phyloP scores from a whole-genome alignment of 2,888 invertebrate genomes.

The Andrena bucephala region DNA sequence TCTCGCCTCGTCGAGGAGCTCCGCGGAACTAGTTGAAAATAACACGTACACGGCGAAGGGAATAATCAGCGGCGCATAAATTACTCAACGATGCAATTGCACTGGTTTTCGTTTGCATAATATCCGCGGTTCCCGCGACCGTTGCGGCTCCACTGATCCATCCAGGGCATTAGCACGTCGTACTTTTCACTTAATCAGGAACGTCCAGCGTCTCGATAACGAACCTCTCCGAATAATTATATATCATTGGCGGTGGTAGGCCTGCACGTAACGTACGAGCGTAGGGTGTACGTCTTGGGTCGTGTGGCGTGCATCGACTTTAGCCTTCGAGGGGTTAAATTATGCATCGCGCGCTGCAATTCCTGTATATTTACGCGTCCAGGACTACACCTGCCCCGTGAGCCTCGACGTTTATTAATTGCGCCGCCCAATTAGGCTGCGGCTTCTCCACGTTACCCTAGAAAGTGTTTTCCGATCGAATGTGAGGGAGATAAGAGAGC shows the following conservation, averaged over 20 bases:
- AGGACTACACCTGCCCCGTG: slow-evolving; percentile 59
- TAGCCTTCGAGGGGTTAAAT: slow-evolving; percentile 36
- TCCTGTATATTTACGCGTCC: slow-evolving; percentile 32
- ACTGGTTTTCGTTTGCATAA: slow-evolving; percentile 15
- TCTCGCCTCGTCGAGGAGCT: no score
- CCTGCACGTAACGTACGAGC: not conserved
- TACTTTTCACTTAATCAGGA: slow-evolving; percentile 33
- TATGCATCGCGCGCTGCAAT: slow-evolving; percentile 42
- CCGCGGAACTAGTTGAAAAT: not conserved
- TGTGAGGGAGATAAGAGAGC: not conserved
- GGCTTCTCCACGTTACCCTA: not conserved
- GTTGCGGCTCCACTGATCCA: not conserved
- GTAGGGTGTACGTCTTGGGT: slow-evolving; percentile 31
- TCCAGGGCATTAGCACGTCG: slow-evolving; percentile 17
- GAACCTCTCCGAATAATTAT: slow-evolving; percentile 37
- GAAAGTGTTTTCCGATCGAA: slow-evolving; percentile 8
- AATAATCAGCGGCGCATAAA: slow-evolving; percentile 24
- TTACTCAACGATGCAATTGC: slow-evolving; percentile 1
- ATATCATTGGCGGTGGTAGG: slow-evolving; percentile 15
- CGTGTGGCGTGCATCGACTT: slow-evolving; percentile 40
- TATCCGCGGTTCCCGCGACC: not conserved
- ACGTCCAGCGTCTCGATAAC: slow-evolving; percentile 30
- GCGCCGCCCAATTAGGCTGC: slow-evolving; percentile 23
- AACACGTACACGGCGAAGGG: slow-evolving; percentile 7
- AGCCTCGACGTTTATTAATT: slow-evolving; percentile 66